Base-by-base conservation (phyloP, 2,888 invertebrate species). In the Patella depressa region DNA sequence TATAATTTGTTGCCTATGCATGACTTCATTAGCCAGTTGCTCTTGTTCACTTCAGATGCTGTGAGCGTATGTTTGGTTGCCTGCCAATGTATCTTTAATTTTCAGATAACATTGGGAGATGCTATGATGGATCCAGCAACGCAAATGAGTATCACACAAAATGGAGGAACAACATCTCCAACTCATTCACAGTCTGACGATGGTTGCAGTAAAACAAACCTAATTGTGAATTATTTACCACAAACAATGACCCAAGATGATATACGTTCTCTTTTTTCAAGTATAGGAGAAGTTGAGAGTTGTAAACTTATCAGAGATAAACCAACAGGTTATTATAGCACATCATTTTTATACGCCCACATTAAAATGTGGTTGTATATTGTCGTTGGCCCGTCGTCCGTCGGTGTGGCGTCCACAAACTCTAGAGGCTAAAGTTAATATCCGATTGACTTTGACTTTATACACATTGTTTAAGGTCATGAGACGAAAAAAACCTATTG, bases 231-330 rank as follows among this genome's bases (percentile, higher is more conserved):
- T 94, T 99, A 99, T 93, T 94, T 99, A 93, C 99, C 99, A 82
- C 99, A 99, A 94, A 98, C 97, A 88, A 99, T 99, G 99, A 98
- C 98, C 78, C 99, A 99, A 93, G 99, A 99, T 93, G 99, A 99
- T 93, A 99, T 99, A 84, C 94, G 98, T 83, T 97, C 98, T 78
- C 94, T 99, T 77, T 99, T 99, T 93, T 97, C 98, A 78, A 97
- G 97, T 92, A 98, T 99, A 91, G 99, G 99, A 79, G 99, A 99
- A 92, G 98, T 99, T 82, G 99, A 99, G 93, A 98, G 97, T 88
- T 99, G 99, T 93, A 99, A 99, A 93, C 94, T 99, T 91, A 99
- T 99, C 91, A 94, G 99, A 85, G 99, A 99, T 93, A 99, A 99
- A 94, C 96, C 97, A 82, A 98, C 98, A 92, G 98, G 95, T 95